Conservation (phyloP, 2,888 invertebrate genomes). For the Hoplodrina blanda region DNA sequence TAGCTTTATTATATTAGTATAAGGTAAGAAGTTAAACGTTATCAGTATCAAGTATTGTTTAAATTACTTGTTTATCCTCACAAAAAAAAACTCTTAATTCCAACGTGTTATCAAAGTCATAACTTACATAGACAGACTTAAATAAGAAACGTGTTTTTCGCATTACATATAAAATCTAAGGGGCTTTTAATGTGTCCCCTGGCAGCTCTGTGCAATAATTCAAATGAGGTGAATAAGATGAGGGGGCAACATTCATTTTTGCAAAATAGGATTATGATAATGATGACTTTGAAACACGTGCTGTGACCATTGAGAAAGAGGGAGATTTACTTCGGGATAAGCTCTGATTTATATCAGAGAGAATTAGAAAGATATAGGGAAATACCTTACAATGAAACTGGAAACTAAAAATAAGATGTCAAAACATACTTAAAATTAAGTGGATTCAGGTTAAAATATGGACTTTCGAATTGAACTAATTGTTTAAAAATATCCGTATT, state of each 20-base stretch:
- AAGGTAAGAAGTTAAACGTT: too few species aligned
- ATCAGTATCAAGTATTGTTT: background rate
- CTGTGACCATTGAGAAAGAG: conserved; percentile 61
- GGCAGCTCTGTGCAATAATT: conserved; percentile 73
- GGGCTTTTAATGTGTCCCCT: conserved; percentile 70
- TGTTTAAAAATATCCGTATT: conserved; percentile 25
- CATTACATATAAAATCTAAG: conserved; percentile 37
- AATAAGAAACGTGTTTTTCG: conserved; percentile 34
- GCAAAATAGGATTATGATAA: conserved; percentile 79
- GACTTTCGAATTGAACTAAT: conserved; percentile 50
- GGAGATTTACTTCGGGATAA: conserved; percentile 63
- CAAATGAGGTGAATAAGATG: conserved; percentile 74
- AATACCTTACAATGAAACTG: conserved; percentile 27
- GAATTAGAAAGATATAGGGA: conserved; percentile 36
- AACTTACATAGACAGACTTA: conserved; percentile 12
- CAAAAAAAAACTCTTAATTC: background rate
- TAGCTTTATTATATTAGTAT: too few species aligned
- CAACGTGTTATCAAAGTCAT: background rate
- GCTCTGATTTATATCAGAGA: conserved; percentile 66
- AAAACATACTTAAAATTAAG: conserved; percentile 54
- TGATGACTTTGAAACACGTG: conserved; percentile 73
- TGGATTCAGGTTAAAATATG: conserved; percentile 50
- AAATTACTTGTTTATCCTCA: background rate
- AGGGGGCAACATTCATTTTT: conserved; percentile 76
- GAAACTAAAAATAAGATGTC: conserved; percentile 52